Evolutionary conservation across 2,888 invertebrate genomes (phyloP), one percentile per base, ranked within the genome.

Genomic region (Tiliacea citrago): DNA sequence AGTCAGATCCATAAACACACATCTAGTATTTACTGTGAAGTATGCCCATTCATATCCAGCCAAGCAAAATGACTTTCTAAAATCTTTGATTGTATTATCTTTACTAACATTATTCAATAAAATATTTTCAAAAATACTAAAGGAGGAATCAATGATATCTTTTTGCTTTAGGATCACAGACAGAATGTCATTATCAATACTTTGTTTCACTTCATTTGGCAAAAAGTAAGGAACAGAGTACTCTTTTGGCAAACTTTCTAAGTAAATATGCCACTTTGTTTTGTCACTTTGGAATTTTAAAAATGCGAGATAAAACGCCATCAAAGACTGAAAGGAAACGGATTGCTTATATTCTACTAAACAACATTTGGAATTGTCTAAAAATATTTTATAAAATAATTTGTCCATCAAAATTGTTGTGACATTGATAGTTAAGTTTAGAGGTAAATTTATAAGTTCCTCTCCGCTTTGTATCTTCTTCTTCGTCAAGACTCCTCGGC

Each of bases 21-120:
- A 98, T 90, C 99, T 97, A 9, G 98, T 98, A 93, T 99, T 99
- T 0, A 99, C 98, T 86, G 98, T 97, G 90, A 98, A 98, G 95
- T 98, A 99, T 18, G 98, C 98, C 98, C 98, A 98, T 88, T 97
- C 97, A 93, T 97, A 99, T 63, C 94, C 90, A 51, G 96, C 92
- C 75, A 97, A 93, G 53, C 95, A 96, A 86, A 98, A 97, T 88
- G 86, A 85, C 29, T 80, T 84, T 74, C 86, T 92, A 53, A 90
- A 92, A 62, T 83, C 93, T 88, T 87, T 96, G 96, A 94, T 95
- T 93, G 62, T 86, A 70, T 79, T 96, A 97, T 90, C 87, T 80
- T 83, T 93, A 93, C 91, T 90, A 76, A 81, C 82, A 87, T 85
- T 91, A 85, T 86, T 91, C 79, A 85, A 91, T 95, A 97, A 92